Base-by-base conservation (phyloP, 1,140 invertebrate genomes). In the Parasteatoda tepidariorum region DNA sequence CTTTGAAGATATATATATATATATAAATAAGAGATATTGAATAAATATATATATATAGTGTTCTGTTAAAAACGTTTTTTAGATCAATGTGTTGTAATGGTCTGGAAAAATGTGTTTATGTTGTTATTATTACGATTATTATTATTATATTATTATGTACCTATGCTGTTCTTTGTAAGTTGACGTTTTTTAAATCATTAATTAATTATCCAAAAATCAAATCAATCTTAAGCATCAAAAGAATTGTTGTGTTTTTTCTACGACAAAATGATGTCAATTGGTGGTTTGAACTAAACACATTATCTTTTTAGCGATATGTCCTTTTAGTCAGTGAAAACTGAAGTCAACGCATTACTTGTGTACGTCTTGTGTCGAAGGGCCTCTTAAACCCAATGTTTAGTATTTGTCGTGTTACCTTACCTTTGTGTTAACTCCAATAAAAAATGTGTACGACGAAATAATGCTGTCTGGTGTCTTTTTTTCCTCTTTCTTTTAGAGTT, bases 31-130 rank as follows among this genome's bases (percentile, higher is more conserved):
- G 34, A 82, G 70, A 82, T 82, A 82, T 82, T 82, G 71, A 70
- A 82, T 82, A 70, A 82, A 82, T 82, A 82, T 82, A 82, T 82
- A 82, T 82, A 82, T 82, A 82, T 82, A 82, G 78, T 24, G 78
- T 82, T 82, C 67, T 82, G 78, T 82, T 82, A 67, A 15, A 64
- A 28, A 68, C 38, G 9, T 31, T 61, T 82, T 82, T 82, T 82
- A 82, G 78, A 82, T 71, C 28, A 71, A 70, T 82, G 78, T 82
- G 66, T 82, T 82, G 78, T 68, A 70, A 70, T 70, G 78, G 64
- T 82, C 67, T 71, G 54, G 48, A 55, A 82, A 71, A 71, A n/a
- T 71, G 48, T 71, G 33, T 30, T 82, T 81, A 33, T 59, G 76
- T 81, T 81, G 76, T 81, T 68, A 81, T 70, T 41, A 34, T 78